Evolutionary conservation across 2,888 invertebrate species (phyloP).

Genomic region (Sisyra nigra): DNA sequence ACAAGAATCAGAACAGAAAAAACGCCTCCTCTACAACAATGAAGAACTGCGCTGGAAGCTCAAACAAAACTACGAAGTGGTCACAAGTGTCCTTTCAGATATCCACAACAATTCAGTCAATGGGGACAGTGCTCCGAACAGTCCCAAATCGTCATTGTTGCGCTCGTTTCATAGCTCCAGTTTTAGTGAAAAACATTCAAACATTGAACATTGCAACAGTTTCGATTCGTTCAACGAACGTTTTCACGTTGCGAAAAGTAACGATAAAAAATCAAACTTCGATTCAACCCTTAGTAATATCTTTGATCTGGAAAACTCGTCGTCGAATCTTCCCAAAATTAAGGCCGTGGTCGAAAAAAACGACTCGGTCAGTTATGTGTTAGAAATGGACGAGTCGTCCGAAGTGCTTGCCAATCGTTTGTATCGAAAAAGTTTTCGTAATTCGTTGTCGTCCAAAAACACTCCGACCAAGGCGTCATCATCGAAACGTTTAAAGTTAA

Average conservation of each 20-base stretch:
- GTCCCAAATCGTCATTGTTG: constrained; percentile 17
- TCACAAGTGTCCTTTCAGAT: constrained; percentile 19
- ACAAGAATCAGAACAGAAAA: constrained; percentile 62
- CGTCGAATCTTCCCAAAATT: constrained; percentile 55
- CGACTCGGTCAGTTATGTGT: constrained; percentile 74
- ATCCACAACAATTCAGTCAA: constrained; percentile 19
- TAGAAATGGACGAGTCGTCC: constrained; percentile 60
- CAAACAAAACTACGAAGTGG: constrained; percentile 64
- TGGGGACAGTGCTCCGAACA: constrained; percentile 15
- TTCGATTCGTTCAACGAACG: constrained; percentile 5
- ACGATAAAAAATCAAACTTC: constrained; percentile 11
- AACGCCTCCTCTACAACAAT: constrained; percentile 62
- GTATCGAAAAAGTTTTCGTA: constrained; percentile 50
- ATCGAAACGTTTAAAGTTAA: constrained; percentile 27
- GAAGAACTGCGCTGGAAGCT: constrained; percentile 82
- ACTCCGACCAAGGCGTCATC: constrained; percentile 23
- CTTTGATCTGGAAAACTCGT: constrained; percentile 29
- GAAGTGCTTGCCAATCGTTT: constrained; percentile 55
- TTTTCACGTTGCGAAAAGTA: background rate
- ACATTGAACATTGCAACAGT: constrained; percentile 12
- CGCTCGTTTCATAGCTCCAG: constrained; percentile 22
- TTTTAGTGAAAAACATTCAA: constrained; percentile 19
- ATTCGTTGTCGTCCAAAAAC: constrained; percentile 27
- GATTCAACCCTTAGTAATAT: constrained; percentile 22
- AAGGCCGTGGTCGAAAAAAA: constrained; percentile 74